These are phyloP conservation scores for Pentamera pediparva DNA, from an alignment of 53 echinoderm and acorn worm species.

Conservation along the genomic window DNA sequence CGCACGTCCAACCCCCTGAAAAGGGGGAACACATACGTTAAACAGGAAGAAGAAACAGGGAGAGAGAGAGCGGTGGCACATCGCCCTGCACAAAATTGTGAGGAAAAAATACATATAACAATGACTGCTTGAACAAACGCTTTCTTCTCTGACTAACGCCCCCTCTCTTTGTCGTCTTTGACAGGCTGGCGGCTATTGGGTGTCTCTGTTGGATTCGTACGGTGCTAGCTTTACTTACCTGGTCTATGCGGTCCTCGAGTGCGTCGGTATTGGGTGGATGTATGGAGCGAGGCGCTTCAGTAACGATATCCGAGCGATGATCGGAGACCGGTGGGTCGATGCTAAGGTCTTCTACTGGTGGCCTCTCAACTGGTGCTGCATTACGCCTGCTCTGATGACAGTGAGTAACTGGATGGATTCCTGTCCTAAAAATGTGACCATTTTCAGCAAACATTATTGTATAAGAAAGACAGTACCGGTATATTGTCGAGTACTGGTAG, in stretches of 20 bases:
- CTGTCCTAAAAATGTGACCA: background rate
- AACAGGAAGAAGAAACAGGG: too few relatives aligned
- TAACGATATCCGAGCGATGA: slow-evolving; percentile 78
- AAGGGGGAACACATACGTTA: too few relatives aligned
- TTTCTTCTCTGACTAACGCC: too few relatives aligned
- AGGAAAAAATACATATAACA: too few relatives aligned
- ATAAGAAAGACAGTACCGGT: too few relatives aligned
- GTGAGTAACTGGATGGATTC: slow-evolving; percentile 36
- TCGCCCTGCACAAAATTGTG: too few relatives aligned
- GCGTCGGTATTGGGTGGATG: slow-evolving; percentile 71
- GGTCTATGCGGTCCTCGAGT: slow-evolving; percentile 74
- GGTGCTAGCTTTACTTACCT: slow-evolving; percentile 84
- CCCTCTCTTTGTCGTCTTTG: too few relatives aligned
- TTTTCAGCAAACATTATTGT: too few relatives aligned
- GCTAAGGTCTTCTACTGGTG: slow-evolving; percentile 69
- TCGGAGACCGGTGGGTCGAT: slow-evolving; percentile 60
- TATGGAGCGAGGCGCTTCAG: slow-evolving; percentile 72
- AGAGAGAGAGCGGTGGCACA: too few relatives aligned
- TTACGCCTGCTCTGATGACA: slow-evolving; percentile 77
- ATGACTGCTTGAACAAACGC: too few relatives aligned
- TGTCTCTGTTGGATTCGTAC: slow-evolving; percentile 75
- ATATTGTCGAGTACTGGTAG: too few relatives aligned
- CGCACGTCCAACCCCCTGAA: too few relatives aligned
- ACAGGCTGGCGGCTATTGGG: slow-evolving; percentile 90
- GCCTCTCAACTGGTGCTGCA: slow-evolving; percentile 81